Evolutionary conservation across 1,140 invertebrate genomes (phyloP).

Genomic region (Tetramorium alpestre): DNA sequence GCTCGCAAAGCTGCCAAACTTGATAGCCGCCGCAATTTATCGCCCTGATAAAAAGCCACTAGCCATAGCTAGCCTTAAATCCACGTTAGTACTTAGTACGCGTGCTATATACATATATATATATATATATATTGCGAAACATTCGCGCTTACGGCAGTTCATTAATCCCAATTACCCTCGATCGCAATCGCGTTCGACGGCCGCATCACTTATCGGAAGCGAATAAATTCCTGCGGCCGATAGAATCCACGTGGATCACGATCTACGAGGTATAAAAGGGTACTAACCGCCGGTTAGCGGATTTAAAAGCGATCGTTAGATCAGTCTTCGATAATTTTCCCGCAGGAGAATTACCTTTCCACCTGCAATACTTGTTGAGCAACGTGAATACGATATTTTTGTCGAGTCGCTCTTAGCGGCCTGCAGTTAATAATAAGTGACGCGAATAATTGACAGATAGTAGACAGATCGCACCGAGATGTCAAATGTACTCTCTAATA

Average conservation of each 20-base stretch:
- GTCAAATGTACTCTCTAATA: not conserved
- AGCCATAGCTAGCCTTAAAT: not conserved
- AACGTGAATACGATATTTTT: constrained; percentile 28
- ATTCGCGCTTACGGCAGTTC: not conserved
- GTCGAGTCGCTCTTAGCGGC: not conserved
- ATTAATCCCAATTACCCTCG: constrained; percentile 30
- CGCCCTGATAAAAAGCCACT: not conserved
- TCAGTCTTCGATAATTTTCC: not conserved
- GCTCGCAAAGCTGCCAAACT: constrained; percentile 12
- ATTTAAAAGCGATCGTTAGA: constrained; percentile 32
- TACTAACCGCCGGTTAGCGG: not conserved
- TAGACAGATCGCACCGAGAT: not conserved
- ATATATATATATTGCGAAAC: not conserved
- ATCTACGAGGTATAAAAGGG: constrained; percentile 9
- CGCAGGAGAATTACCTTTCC: not conserved
- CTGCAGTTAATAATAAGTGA: not conserved
- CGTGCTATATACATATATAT: not conserved
- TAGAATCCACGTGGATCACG: constrained; percentile 28
- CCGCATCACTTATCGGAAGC: constrained; percentile 17
- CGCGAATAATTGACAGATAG: not conserved
- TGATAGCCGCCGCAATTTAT: constrained; percentile 19
- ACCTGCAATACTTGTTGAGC: constrained; percentile 19
- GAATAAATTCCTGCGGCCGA: constrained; percentile 14
- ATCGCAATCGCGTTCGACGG: constrained; percentile 13
- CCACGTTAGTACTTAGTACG: not conserved